These are phyloP conservation scores for Tinamus major DNA, from an alignment of 2,797 vertebrate genomes.

Conservation along the genomic window DNA sequence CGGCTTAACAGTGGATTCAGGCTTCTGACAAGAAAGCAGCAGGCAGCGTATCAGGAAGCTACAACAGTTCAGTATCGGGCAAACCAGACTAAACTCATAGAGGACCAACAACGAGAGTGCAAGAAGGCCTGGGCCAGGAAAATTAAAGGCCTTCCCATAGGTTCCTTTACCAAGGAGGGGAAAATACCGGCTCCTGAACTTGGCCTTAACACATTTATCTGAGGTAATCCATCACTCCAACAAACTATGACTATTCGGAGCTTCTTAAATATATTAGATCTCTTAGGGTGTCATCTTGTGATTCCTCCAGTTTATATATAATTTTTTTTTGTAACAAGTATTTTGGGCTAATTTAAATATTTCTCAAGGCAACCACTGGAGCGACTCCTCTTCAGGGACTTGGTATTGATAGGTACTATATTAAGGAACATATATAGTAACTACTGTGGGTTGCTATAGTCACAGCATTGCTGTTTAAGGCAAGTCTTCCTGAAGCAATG, in stretches of 20 bases:
- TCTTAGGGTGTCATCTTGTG: not conserved
- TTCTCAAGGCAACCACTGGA: not conserved
- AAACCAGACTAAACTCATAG: not conserved
- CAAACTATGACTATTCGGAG: not conserved
- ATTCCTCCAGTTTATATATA: not conserved
- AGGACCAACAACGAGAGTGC: constrained; percentile 39
- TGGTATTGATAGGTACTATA: too few relatives aligned
- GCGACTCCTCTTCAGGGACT: not conserved
- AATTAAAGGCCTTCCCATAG: constrained; percentile 71
- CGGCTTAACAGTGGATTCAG: constrained; percentile 59
- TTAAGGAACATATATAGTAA: too few relatives aligned
- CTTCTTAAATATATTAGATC: not conserved
- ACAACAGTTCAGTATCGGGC: constrained; percentile 39
- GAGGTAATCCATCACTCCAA: constrained; percentile 28
- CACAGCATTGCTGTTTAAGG: not conserved
- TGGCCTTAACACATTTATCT: constrained; percentile 75
- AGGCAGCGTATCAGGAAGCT: constrained; percentile 53
- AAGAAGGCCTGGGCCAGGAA: constrained; percentile 78
- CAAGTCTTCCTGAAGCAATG: not conserved
- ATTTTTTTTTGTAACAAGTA: not conserved
- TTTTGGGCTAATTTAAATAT: not conserved
- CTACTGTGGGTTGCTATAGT: too few relatives aligned
- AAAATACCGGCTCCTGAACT: constrained; percentile 79
- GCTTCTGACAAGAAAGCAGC: constrained; percentile 76
- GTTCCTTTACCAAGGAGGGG: constrained; percentile 67